These are phyloP conservation scores for Brotula barbata DNA, from an alignment of 2,797 vertebrate genomes.

Conservation along the genomic window DNA sequence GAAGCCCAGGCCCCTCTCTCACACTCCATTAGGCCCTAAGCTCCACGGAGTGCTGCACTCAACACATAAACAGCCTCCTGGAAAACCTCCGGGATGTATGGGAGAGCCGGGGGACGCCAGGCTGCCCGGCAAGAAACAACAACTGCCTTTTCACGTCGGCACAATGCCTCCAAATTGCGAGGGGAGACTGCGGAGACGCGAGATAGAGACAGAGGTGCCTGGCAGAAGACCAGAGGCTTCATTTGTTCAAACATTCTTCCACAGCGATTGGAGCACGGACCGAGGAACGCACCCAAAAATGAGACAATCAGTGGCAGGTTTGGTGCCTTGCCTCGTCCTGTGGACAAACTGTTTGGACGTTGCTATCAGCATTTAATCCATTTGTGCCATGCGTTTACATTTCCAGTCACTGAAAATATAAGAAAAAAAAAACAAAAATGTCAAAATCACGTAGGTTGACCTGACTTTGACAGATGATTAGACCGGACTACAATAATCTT, in stretches of 20 bases:
- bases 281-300: not conserved
- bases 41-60: conserved; percentile 92
- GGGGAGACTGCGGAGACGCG: conserved; percentile 35
- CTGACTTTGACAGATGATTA: too few species aligned
- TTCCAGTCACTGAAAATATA: too few species aligned
- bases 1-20: conserved; percentile 91
- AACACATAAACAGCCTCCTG: conserved; percentile 94
- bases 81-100: conserved; percentile 82
- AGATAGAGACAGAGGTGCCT: conserved; percentile 45
- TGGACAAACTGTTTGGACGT: too few species aligned
- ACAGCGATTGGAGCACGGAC: conserved; percentile 6
- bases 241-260: conserved; percentile 18
- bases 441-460: too few species aligned
- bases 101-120: conserved; percentile 69
- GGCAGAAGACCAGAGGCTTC: conserved; percentile 36
- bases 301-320: not conserved
- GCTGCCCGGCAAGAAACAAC: conserved; percentile 80
- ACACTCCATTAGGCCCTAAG: conserved; percentile 93
- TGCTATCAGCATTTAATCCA: too few species aligned
- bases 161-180: conserved; percentile 68
- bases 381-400: too few species aligned
- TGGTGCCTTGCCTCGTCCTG: not conserved
- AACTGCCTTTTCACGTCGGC: conserved; percentile 79
- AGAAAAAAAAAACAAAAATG: too few species aligned
- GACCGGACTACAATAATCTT: too few species aligned